Evolutionary conservation across 2,113 vertebrate genomes (phyloP).

Genomic region (Scartelaos histophorus): DNA sequence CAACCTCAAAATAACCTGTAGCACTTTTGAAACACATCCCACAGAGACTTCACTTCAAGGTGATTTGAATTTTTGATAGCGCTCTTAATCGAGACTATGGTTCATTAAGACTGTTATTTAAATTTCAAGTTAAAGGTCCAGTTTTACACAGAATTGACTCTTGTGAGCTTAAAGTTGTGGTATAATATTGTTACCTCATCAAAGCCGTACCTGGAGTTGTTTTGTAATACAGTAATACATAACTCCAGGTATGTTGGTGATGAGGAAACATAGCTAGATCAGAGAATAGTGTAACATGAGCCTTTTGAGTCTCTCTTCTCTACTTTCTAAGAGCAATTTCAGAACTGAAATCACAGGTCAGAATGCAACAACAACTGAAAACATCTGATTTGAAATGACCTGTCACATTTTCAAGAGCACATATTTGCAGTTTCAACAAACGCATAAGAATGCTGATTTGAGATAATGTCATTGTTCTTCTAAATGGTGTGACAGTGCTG

Average conservation of each 20-base stretch:
- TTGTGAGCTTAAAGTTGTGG: background rate
- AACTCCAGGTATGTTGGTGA: no score
- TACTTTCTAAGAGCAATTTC: background rate
- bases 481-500: slow-evolving; percentile 25
- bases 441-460: background rate
- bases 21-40: slow-evolving; percentile 19
- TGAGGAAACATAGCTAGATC: no score
- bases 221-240: no score
- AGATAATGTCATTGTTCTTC: background rate
- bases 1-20: slow-evolving; percentile 49
- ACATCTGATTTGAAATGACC: background rate
- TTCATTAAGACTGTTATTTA: background rate
- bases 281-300: no score
- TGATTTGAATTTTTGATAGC: background rate
- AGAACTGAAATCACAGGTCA: background rate
- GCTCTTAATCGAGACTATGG: background rate
- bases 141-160: no score
- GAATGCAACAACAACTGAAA: background rate
- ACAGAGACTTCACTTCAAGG: slow-evolving; percentile 4
- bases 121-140: background rate
- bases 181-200: no score
- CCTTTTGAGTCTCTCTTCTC: background rate
- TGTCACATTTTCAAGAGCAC: background rate
- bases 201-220: no score
- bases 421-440: background rate